Evolutionary conservation across 2,888 invertebrate species (phyloP).

Genomic region (Esperia sulphurella): DNA sequence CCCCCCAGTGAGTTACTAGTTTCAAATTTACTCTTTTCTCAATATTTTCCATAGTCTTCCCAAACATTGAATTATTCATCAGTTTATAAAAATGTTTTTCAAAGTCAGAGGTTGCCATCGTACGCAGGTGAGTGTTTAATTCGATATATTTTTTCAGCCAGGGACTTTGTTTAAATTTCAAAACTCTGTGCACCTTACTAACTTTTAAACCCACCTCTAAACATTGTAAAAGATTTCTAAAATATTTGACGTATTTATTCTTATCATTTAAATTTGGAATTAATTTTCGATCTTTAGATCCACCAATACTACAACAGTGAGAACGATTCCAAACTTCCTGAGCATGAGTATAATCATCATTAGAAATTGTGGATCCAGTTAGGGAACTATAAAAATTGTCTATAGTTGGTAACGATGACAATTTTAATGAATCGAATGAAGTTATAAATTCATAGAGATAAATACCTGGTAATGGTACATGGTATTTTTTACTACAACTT

Average conservation of each 20-base stretch:
- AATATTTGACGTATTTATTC: constrained; percentile 21
- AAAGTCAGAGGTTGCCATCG: too few species aligned
- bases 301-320: constrained; percentile 19
- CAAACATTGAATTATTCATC: constrained; percentile 46
- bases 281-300: constrained; percentile 8
- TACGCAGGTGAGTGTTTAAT: constrained; percentile 39
- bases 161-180: constrained; percentile 32
- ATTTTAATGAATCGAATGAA: constrained; percentile 15
- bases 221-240: too few species aligned
- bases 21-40: too few species aligned
- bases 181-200: too few species aligned
- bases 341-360: constrained; percentile 23
- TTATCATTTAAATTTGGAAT: constrained; percentile 21
- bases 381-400: constrained; percentile 19
- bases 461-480: too few species aligned
- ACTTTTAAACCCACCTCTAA: too few species aligned
- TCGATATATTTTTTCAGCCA: constrained; percentile 46
- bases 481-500: too few species aligned
- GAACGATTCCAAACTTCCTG: constrained; percentile 27
- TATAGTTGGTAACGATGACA: constrained; percentile 14
- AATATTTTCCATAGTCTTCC: too few species aligned
- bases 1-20: too few species aligned
- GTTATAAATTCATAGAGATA: constrained; percentile 24
- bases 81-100: constrained; percentile 48
- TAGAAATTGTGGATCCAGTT: constrained; percentile 10